Base-by-base conservation (phyloP, 1,140 invertebrate genomes). In the Bombus pascuorum region DNA sequence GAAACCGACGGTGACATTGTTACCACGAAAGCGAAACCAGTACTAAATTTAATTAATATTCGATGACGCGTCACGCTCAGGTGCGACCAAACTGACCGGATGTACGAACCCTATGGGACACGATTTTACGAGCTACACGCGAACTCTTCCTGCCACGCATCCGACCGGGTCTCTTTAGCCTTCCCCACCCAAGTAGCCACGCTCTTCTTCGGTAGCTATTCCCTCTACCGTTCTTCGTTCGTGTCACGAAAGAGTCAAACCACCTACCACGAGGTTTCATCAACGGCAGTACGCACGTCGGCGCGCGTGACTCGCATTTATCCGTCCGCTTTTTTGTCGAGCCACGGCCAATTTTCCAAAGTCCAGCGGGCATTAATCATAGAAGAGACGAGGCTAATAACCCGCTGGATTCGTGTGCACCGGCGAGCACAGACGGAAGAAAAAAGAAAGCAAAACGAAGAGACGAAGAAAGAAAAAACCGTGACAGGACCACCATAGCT, bases 231-330 rank as follows among this genome's bases (percentile, higher is more conserved):
- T 12, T 44, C 42, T 37, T 79, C 77, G 77, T 79, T n/a, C 68
- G 34, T 42, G 79, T 70, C 80, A 73, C 80, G 80, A 78, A 88
- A 70, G 83, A 79, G 80, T 68, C 76, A 59, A 85, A 91, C 78
- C 85, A 91, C 91, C 93, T 91, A 92, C 88, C 90, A 22, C 80
- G 82, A 87, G 92, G 90, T 93, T 94, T 94, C 93, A 94, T 94
- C 93, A 92, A 91, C 88, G 90, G 87, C 88, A 89, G 89, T 83
- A 90, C 89, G 91, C 93, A 93, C 93, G 93, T 93, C 78, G 79
- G 32, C 85, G 92, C 92, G 93, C 94, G 94, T 95, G 94, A 95
- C 92, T 89, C 78, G 94, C 94, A 95, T 95, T 94, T 92, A 92
- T 92, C 93, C 90, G 82, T 81, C 81, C 88, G 73, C 15, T 72